Evolutionary conservation across 1,140 invertebrate genomes (phyloP).

Genomic region (Atta cephalotes): DNA sequence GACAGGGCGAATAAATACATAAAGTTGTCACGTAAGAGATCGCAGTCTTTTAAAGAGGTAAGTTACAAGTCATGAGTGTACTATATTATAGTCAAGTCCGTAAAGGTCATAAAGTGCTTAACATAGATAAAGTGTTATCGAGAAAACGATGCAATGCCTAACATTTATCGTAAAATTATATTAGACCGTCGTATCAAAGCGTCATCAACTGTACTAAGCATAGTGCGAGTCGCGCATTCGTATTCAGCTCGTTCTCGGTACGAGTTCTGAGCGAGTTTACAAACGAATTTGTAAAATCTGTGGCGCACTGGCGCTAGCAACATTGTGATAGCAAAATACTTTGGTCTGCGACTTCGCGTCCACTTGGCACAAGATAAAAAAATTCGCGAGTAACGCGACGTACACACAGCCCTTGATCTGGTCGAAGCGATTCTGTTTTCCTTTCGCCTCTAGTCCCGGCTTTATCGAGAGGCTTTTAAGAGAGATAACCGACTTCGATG

Average conservation of each 20-base stretch:
- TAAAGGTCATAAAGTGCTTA: conserved; percentile 51
- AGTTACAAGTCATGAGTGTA: conserved; percentile 54
- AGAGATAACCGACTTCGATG: conserved; percentile 40
- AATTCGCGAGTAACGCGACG: conserved; percentile 64
- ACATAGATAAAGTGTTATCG: conserved; percentile 53
- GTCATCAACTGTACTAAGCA: conserved; percentile 7
- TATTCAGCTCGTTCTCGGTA: background rate
- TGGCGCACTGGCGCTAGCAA: background rate
- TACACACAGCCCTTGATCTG: conserved; percentile 71
- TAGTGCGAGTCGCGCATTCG: conserved; percentile 4
- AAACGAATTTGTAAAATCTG: conserved; percentile 19
- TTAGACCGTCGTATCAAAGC: conserved; percentile 58
- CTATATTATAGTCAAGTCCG: conserved; percentile 20
- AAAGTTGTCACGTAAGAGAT: conserved; percentile 60
- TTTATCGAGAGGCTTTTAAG: background rate
- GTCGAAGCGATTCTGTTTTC: conserved; percentile 41
- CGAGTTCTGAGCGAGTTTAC: conserved; percentile 11
- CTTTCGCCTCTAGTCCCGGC: background rate
- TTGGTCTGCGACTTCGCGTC: conserved; percentile 55
- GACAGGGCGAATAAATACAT: conserved; percentile 69
- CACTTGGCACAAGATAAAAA: conserved; percentile 74
- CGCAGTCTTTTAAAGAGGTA: conserved; percentile 70
- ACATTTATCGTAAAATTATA: conserved; percentile 58
- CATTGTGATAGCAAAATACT: conserved; percentile 65
- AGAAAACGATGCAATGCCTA: conserved; percentile 39